Conservation (phyloP, 2,113 vertebrate species). For the Polyodon spathula region DNA sequence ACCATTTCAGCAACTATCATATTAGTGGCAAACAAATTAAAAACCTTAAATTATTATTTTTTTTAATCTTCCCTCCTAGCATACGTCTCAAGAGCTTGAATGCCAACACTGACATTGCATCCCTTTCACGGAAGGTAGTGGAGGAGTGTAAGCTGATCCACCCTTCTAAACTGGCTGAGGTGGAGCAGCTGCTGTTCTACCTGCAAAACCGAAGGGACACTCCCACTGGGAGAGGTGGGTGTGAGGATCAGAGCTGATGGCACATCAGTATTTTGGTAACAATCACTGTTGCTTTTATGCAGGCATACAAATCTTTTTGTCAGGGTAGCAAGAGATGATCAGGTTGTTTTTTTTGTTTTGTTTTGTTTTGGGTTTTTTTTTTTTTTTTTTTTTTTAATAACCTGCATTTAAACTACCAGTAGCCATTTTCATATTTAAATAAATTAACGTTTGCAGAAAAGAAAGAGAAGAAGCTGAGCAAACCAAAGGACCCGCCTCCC, state of each 20-base stretch:
- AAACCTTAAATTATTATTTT: not conserved
- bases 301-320: too few species aligned
- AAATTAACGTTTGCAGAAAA: conserved; percentile 43
- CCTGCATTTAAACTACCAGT: too few species aligned
- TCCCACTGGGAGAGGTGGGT: conserved; percentile 56
- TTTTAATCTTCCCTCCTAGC: conserved; percentile 44
- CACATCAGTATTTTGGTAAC: too few species aligned
- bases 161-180: conserved; percentile 74
- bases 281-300: too few species aligned
- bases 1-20: too few species aligned
- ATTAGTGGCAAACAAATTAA: too few species aligned
- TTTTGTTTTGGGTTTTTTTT: conserved; percentile 9
- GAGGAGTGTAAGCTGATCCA: conserved; percentile 94
- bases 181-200: conserved; percentile 88
- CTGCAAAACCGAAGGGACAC: conserved; percentile 81
- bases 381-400: conserved; percentile 5
- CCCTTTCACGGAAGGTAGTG: conserved; percentile 87
- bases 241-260: too few species aligned
- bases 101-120: conserved; percentile 77
- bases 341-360: not conserved
- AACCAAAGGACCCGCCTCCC: conserved; percentile 71
- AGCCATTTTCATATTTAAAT: too few species aligned
- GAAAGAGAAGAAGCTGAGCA: conserved; percentile 68
- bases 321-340: not conserved
- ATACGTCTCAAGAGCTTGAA: conserved; percentile 94